Evolutionary conservation across 2,888 invertebrate genomes (phyloP).

Genomic region (Coenonympha arcania): DNA sequence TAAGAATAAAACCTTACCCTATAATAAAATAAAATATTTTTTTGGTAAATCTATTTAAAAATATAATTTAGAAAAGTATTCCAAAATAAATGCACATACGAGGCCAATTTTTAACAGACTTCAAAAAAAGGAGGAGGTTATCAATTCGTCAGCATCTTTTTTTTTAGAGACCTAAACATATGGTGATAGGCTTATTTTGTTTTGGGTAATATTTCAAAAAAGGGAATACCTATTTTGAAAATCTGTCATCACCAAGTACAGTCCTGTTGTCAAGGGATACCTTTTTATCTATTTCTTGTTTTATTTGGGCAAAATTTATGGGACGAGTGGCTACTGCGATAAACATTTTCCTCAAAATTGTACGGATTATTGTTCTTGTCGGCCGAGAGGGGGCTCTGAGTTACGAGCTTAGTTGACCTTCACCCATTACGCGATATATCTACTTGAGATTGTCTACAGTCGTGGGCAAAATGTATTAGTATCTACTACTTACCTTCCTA

Average conservation of each 20-base stretch:
- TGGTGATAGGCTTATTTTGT: too few species aligned
- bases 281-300: conserved; percentile 67
- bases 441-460: conserved; percentile 16
- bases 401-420: conserved; percentile 62
- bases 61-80: neutral
- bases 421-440: conserved; percentile 31
- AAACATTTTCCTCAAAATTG: conserved; percentile 67
- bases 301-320: conserved; percentile 67
- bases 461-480: neutral
- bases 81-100: neutral
- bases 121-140: too few species aligned
- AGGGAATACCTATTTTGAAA: too few species aligned
- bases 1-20: too few species aligned
- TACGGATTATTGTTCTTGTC: conserved; percentile 68
- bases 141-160: too few species aligned
- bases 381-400: conserved; percentile 55
- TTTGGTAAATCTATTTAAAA: too few species aligned
- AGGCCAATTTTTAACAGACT: too few species aligned
- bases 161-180: too few species aligned
- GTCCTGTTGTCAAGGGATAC: conserved; percentile 19
- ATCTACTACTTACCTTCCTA: too few species aligned
- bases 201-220: conserved; percentile 1
- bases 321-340: conserved; percentile 64
- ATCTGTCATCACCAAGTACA: conserved; percentile 43
- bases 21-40: too few species aligned